Evolutionary conservation across 2,797 vertebrate genomes (phyloP).

Genomic region (Phoebastria nigripes): DNA sequence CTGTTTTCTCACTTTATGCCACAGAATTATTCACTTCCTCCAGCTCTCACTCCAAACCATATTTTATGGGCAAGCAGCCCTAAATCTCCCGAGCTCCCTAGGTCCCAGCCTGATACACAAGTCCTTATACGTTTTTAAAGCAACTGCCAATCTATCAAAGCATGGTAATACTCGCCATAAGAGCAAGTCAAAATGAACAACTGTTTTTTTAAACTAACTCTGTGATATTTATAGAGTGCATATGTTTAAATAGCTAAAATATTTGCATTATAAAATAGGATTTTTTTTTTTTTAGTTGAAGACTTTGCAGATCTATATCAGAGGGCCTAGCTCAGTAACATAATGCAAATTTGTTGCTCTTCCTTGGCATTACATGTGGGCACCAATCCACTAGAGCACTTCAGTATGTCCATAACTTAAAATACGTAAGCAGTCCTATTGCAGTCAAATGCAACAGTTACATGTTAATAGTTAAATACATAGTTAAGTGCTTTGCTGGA

Average conservation of each 20-base stretch:
- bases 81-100: neutral
- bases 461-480: neutral
- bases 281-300: neutral
- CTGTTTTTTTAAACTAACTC: neutral
- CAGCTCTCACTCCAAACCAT: neutral
- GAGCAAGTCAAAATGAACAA: neutral
- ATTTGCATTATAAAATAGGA: neutral
- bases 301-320: neutral
- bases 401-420: neutral
- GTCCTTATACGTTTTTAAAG: neutral
- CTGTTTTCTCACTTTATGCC: neutral
- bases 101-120: neutral
- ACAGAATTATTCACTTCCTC: neutral
- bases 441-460: neutral
- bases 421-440: neutral
- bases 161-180: neutral
- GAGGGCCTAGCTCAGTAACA: neutral
- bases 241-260: neutral
- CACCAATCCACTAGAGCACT: neutral
- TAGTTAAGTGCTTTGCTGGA: slow-evolving; percentile 8
- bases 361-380: neutral
- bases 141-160: neutral
- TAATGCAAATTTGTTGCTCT: neutral
- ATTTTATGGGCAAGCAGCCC: neutral
- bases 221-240: neutral